Evolutionary conservation across 2,797 vertebrate species (phyloP), one percentile per base, ranked within the genome.

Genomic region (Tenualosa ilisha): DNA sequence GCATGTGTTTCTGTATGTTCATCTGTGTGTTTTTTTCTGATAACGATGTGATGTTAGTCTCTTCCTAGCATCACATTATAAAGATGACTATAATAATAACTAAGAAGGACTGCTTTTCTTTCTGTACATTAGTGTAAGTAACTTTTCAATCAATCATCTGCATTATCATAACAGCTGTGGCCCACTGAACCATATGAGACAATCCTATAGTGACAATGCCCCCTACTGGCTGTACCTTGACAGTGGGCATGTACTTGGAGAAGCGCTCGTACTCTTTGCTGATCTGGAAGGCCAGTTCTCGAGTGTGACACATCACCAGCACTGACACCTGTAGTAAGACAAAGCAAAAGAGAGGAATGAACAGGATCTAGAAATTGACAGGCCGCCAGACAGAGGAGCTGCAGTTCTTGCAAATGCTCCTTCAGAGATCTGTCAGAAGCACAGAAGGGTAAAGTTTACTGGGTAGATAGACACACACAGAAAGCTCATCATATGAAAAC

Each of bases 261-360:
- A 96, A 97, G 43, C 96, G 94, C 85, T 97, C 96, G 7, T 96
- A 97, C 84, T 97, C 96, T 86, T 97, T 97, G 90, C 96, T 96
- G 91, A 97, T 97, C 91, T 96, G 96, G 88, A 97, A 97, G 8
- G 96, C 96, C 91, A 97, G 84, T 86, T 97, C 96, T 90, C 96
- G 91, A 26, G 95, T 96, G 87, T 96, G 96, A 89, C 96, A 97
- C 96, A 96, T 97, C 82, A 96, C 96, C 91, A 97, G 89, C 54
- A 96, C 96, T 4, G 96, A 96, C 31, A 96, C 95, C 96, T 97
- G 83, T 0, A 50, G 63, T 7, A 50, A 63, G 7, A 24, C n/a
- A 24, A 24, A 63, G 8, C 59, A 63, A n/a, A 63, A 24, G 59
- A 63, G 8, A 63, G 7, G 22, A 63, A 63, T 63, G 2, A 63